Base-by-base conservation (phyloP, 2,113 vertebrate genomes). In the Diadophis punctatus region DNA sequence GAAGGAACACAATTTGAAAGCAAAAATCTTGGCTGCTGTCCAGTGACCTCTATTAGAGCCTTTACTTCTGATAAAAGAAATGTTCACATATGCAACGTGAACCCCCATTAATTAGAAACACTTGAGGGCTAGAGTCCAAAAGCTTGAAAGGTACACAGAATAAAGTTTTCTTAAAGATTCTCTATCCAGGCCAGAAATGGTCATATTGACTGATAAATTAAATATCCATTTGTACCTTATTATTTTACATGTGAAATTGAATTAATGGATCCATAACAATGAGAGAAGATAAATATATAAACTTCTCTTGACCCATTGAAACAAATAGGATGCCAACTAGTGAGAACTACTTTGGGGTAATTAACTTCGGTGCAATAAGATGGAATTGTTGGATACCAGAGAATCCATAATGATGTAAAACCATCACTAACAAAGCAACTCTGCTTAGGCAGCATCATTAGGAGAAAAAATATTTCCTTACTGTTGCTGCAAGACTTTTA, bases 1-100 rank as follows among this genome's bases (percentile, higher is more conserved):
- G 63, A 93, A 49, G 7, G 18, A 63, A 91, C 74, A 91, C 60
- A 49, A 86, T 91, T 91, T 93, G 86, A 93, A 91, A 86, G 85
- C 74, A 86, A 93, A 93, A 89, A 85, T 18, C 74, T 34, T 89
- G 87, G 87, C 87, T 52, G 25, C 86, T 88, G n/a, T 93, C 87
- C 90, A 86, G 2, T n/a, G 55, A 91, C 74, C 90, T 93, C 25
- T 91, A 56, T 91, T 80, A 89, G 11, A 86, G 87, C 68, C 90
- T 91, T 86, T 56, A 93, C 86, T 89, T 86, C 87, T 89, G 55
- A 91, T 80, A 43, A 85, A 63, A 85, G 53, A 91, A 56, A 89
- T 46, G 55, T 86, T 93, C 93, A 84, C 46, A 89, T 89, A n/a
- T 18, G 51, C 46, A 74, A 91, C 63, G 46, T 63, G 34, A 89